Evolutionary conservation across 2,113 vertebrate genomes (phyloP), one percentile per base, ranked within the genome.

Genomic region (Ceyx cyanopectus): DNA sequence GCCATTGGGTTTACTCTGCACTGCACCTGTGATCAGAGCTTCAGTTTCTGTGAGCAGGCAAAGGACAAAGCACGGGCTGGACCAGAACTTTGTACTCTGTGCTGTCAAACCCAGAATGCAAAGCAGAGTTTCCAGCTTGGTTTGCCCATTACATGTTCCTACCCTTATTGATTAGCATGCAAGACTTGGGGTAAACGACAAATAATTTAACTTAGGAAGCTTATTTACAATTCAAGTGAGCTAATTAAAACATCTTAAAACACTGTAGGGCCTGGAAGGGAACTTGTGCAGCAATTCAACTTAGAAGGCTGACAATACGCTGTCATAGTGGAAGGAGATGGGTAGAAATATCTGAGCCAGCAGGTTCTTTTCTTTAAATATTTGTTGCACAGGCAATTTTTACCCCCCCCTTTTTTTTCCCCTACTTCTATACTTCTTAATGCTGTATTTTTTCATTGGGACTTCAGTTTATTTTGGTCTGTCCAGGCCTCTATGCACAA

Each of bases 101-200:
- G 65, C 83, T 78, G 26, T 81, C 83, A 83, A 78, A 90, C 86
- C 85, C 88, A 73, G 60, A 66, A 80, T 48, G 60, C 72, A 88
- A 56, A 87, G 73, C 68, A 72, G 77, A 79, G 34, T 13, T 75
- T 19, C 19, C 8, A 7, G 24, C 14, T 81, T 72, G 67, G 60
- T 46, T 89, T 92, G 73, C 87, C 32, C 43, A 26, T 46, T 61
- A 22, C n/a, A 73, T 46, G 20, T 74, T 91, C 56, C 63, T 48
- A 16, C n/a, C 34, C 87, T 69, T 85, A 73, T 76, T 89, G 79
- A 82, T 94, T 66, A 69, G 45, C 63, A 43, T 77, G 23, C 12
- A 58, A 68, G 60, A 27, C 41, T 81, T 29, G 10, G 16, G 40
- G 75, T 81, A 34, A 58, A 46, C 73, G 27, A 21, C 0, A 3